Base-by-base conservation (phyloP, 35 echinoderm and acorn worm genomes). In the Ophiothrix spiculata region DNA sequence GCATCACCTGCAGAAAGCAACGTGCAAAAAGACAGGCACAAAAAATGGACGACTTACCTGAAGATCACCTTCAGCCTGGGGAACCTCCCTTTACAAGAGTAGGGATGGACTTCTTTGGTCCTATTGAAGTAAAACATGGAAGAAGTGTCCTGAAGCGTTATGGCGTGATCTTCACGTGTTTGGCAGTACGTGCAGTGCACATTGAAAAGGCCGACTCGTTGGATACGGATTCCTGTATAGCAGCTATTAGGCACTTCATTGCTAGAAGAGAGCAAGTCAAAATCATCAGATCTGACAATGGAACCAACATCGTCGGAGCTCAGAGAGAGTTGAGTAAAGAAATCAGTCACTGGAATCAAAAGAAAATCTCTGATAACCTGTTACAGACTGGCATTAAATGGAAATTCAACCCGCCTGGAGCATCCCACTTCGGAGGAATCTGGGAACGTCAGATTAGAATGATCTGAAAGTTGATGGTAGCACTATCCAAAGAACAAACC, bases 391-490 rank as follows among this genome's bases (percentile, higher is more conserved):
- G 35, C 4, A 87, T 79, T 17, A 33, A 78, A 41, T 84, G 88
- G 88, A 90, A 33, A 40, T 76, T 86, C 39, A 90, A 90, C 38
- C 74, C 33, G 81, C 88, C 88, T 36, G 82, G 79, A 33, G 87
- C 60, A 13, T 87, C 83, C 28, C 88, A 94, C 77, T 83, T 64
- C 46, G 92, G 92, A 32, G 85, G 88, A 0, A 32, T 91, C 0
- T 95, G 86, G 93, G 90, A 95, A 84, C 29, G 81, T 1, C 85
- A 85, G 56, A 91, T 92, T 16, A 49, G 93, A 77, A 89, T 81
- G 8, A 56, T 94, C 4, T 86, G 88, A n/a, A 84, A 94, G 35
- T 42, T 94, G 21, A 64, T 94, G n/a, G 42, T 87, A 54, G 56
- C 90, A 33, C 32, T 94, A 23, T 1, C 83, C 35, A 77, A 77